phyloP scores from a whole-genome alignment of 2,797 vertebrate genomes.

The Phrynocephalus forsythii region DNA sequence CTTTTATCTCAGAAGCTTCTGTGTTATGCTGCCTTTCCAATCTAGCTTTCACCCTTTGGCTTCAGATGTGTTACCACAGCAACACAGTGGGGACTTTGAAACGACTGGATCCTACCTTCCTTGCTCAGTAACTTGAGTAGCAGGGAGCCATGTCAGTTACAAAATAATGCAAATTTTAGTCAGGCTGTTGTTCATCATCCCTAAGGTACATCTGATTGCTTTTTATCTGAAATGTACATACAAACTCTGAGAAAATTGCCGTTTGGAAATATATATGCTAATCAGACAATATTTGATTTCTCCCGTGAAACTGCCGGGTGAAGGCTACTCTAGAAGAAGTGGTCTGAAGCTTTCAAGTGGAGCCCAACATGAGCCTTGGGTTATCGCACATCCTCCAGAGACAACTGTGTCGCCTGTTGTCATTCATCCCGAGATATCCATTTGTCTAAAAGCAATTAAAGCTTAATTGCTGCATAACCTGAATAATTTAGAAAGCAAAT shows the following conservation, averaged over 20 bases:
- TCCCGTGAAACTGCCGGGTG: neutral
- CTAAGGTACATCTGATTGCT: neutral
- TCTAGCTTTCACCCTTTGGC: neutral
- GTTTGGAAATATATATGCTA: neutral
- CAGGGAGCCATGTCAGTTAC: neutral
- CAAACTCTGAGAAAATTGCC: neutral
- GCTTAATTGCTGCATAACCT: conserved; percentile 79
- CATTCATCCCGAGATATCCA: conserved; percentile 78
- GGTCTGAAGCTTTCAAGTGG: neutral
- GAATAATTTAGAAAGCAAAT: conserved; percentile 82
- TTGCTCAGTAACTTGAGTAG: neutral
- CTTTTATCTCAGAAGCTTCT: too few species aligned
- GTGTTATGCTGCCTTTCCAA: too few species aligned
- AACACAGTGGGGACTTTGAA: neutral
- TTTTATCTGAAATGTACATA: neutral
- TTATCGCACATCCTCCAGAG: conserved; percentile 47
- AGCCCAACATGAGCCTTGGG: neutral
- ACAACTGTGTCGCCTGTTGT: conserved; percentile 69
- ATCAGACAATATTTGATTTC: neutral
- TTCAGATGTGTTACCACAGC: neutral
- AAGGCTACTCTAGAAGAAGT: neutral
- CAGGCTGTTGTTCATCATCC: neutral
- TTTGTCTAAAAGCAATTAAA: conserved; percentile 82
- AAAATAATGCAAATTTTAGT: neutral
- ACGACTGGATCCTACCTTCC: neutral